Evolutionary conservation across 2,797 vertebrate species (phyloP).

Genomic region (Champsocephalus esox): DNA sequence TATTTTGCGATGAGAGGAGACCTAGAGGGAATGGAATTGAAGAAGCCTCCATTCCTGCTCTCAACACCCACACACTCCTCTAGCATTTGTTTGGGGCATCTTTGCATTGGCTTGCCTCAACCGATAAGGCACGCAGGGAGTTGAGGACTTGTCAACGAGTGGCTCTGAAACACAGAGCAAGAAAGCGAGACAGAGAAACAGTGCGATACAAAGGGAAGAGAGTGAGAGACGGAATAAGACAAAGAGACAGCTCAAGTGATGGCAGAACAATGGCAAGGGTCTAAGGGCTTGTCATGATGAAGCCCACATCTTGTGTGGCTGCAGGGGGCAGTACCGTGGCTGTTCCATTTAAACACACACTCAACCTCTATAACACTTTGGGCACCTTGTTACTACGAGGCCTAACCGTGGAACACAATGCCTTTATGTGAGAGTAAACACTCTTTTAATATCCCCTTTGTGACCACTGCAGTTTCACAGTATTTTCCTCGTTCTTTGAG

Average conservation of each 20-base stretch:
- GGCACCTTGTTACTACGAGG: constrained; percentile 2
- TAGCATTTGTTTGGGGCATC: constrained; percentile 61
- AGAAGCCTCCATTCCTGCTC: constrained; percentile 30
- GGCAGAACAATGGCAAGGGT: constrained; percentile 43
- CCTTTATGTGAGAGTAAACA: constrained; percentile 3
- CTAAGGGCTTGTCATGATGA: constrained; percentile 45
- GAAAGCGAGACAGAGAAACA: constrained; percentile 17
- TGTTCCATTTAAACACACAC: constrained; percentile 17
- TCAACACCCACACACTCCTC: constrained; percentile 21
- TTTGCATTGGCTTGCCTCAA: constrained; percentile 47
- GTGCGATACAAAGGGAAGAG: constrained; percentile 7
- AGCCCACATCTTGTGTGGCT: constrained; percentile 33
- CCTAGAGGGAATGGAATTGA: constrained; percentile 49
- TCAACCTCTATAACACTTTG: constrained; percentile 7
- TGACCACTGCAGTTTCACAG: not conserved
- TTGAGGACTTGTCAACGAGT: constrained; percentile 41
- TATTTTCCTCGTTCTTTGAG: not conserved
- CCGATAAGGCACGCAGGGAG: constrained; percentile 35
- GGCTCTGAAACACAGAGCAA: constrained; percentile 29
- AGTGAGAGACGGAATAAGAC: constrained; percentile 35
- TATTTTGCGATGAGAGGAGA: constrained; percentile 57
- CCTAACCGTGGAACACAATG: constrained; percentile 1
- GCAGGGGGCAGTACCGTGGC: constrained; percentile 13
- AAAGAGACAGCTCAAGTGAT: constrained; percentile 47
- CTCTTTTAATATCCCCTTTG: not conserved